phyloP scores from a whole-genome alignment of 2,888 invertebrate species.

The Pardosa pseudoannulata region DNA sequence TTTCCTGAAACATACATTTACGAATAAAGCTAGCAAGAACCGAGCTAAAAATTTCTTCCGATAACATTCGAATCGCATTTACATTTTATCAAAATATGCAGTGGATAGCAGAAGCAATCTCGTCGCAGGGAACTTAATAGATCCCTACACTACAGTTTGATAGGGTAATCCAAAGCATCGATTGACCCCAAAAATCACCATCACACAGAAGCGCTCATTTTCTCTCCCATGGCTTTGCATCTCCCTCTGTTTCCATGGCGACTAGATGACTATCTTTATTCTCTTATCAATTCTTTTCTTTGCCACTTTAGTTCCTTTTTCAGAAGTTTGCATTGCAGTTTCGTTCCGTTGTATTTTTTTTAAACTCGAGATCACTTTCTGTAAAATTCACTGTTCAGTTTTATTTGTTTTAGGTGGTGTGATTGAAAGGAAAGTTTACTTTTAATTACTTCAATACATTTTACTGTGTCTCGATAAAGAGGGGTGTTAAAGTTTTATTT shows the following conservation, averaged over 20 bases:
- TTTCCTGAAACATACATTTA: too few relatives aligned
- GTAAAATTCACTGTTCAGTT: too few relatives aligned
- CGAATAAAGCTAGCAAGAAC: too few relatives aligned
- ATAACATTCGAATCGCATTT: too few relatives aligned
- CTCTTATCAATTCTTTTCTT: neutral
- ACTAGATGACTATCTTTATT: constrained; percentile 4
- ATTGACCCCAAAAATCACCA: constrained; percentile 3
- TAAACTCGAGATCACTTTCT: too few relatives aligned
- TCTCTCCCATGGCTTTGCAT: neutral
- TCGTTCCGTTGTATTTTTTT: neutral
- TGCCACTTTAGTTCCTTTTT: neutral
- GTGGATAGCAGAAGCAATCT: neutral
- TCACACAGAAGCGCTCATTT: neutral
- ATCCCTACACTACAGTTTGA: neutral
- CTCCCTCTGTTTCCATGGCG: constrained; percentile 1
- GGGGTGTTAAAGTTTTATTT: too few relatives aligned
- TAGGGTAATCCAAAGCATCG: constrained; percentile 7
- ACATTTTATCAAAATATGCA: neutral
- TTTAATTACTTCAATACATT: too few relatives aligned
- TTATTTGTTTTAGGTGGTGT: too few relatives aligned
- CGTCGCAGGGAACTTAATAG: neutral
- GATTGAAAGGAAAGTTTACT: too few relatives aligned
- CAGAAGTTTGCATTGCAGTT: constrained; percentile 3
- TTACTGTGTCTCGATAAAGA: too few relatives aligned
- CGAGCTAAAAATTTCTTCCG: too few relatives aligned